These are phyloP conservation scores for Hemibagrus guttatus DNA, from an alignment of 2,797 vertebrate species.

Conservation along the genomic window DNA sequence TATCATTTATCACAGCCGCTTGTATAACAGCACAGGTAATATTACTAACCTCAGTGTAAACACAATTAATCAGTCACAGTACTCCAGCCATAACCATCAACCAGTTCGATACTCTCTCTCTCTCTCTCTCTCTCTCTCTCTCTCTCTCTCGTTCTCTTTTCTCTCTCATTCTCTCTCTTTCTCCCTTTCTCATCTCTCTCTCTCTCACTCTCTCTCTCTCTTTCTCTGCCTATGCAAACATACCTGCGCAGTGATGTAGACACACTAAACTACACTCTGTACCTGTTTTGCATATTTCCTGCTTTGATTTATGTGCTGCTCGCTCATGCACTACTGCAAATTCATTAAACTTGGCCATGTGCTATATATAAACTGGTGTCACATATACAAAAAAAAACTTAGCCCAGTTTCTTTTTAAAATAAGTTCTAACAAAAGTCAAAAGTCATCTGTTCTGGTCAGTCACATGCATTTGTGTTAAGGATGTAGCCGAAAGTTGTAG, in stretches of 20 bases:
- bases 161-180: no score
- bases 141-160: constrained; percentile 1
- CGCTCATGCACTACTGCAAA: constrained; percentile 24
- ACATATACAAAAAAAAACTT: not conserved
- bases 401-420: not conserved
- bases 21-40: constrained; percentile 63
- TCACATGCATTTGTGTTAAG: not conserved
- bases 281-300: constrained; percentile 20
- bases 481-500: not conserved
- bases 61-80: constrained; percentile 61
- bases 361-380: constrained; percentile 10
- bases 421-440: not conserved
- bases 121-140: not conserved
- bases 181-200: no score
- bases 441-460: not conserved
- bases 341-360: constrained; percentile 19
- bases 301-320: constrained; percentile 36
- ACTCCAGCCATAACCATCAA: constrained; percentile 33
- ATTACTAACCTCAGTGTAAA: constrained; percentile 62
- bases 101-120: constrained; percentile 16
- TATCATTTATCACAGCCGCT: constrained; percentile 72
- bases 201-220: no score
- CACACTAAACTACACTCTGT: not conserved
- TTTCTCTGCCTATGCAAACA: constrained; percentile 6
- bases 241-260: constrained; percentile 1